A percentile compares a stretch with the other conserved stretches of the same genome.
Conservation (phyloP, 2,888 invertebrate species). For the Ennomos fuscantarius region DNA sequence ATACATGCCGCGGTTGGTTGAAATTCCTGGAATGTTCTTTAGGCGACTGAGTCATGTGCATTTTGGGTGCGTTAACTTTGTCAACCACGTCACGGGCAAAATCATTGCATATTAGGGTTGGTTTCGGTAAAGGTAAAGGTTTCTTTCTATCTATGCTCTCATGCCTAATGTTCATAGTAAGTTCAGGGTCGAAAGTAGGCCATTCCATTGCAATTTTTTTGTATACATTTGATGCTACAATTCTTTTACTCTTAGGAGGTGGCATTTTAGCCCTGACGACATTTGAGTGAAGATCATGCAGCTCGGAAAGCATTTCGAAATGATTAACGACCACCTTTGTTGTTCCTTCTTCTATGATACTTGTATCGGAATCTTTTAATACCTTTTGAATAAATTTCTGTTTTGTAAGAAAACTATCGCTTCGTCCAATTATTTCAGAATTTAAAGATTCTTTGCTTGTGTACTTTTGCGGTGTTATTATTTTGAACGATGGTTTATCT, state of each 20-base stretch:
- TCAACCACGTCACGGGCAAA: conserved; percentile 9
- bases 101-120: conserved; percentile 20
- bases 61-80: not conserved
- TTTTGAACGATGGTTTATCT: conserved; percentile 39
- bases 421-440: conserved; percentile 37
- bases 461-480: conserved; percentile 16
- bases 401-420: conserved; percentile 40
- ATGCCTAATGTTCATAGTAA: not conserved
- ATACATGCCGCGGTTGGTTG: too few species aligned
- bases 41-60: too few species aligned
- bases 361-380: conserved; percentile 9
- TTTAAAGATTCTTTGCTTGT: conserved; percentile 22
- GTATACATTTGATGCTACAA: conserved; percentile 22
- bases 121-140: conserved; percentile 50
- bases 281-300: conserved; percentile 24
- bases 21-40: too few species aligned
- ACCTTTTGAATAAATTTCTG: conserved; percentile 26
- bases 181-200: conserved; percentile 28
- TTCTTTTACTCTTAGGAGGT: conserved; percentile 10
- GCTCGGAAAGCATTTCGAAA: conserved; percentile 25
- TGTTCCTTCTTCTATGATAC: conserved; percentile 4
- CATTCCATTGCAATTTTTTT: conserved; percentile 26
- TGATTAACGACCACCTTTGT: conserved; percentile 29
- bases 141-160: conserved; percentile 42
- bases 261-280: conserved; percentile 12